Evolutionary conservation across 37 sponge, comb jelly and placozoan species (phyloP), one percentile per base, ranked within the genome.

Genomic region (Halisarca cf. caerulea): DNA sequence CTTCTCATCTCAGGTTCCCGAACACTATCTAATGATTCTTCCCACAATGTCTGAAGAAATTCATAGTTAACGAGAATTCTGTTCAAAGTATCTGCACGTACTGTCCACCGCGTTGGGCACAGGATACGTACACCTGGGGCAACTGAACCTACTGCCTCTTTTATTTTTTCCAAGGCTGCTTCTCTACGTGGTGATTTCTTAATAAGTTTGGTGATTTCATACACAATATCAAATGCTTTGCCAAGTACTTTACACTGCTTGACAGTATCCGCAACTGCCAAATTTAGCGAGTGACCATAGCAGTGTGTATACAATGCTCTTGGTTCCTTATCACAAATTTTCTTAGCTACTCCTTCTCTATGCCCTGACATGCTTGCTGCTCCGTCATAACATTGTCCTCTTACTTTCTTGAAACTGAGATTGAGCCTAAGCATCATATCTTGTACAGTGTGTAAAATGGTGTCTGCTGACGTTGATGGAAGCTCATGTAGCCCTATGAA

Each of bases 401-500:
- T 35, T 23, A 66, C 60, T 24, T 7, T 23, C n/a, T 41, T 25
- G 11, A 61, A 14, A 14, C 2, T 2, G 17, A 35, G 15, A 60
- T 82, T 82, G 68, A 82, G 60, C 8, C 83, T 18, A n/a, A 82
- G 9, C 66, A 61, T 28, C 39, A 82, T 68, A 66, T 82, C 83
- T 39, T 37, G 60, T 41, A 82, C 64, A 28, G 66, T 42, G 64
- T 39, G 47, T n/a, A 60, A 41, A 27, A 82, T 32, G 44, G 28
- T 62, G 25, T 82, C 24, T 23, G 68, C 83, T 64, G 33, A 41
- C 60, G 64, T 82, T 24, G 59, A 34, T 59, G 3, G 3, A 59
- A 80, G 60, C 39, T 60, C 28, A 66, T 82, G 41, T 30, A 82
- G 66, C 24, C 83, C 83, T 38, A 82, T 82, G 66, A 82, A 82